Evolutionary conservation across 2,797 vertebrate species (phyloP).

Genomic region (Mus caroli): DNA sequence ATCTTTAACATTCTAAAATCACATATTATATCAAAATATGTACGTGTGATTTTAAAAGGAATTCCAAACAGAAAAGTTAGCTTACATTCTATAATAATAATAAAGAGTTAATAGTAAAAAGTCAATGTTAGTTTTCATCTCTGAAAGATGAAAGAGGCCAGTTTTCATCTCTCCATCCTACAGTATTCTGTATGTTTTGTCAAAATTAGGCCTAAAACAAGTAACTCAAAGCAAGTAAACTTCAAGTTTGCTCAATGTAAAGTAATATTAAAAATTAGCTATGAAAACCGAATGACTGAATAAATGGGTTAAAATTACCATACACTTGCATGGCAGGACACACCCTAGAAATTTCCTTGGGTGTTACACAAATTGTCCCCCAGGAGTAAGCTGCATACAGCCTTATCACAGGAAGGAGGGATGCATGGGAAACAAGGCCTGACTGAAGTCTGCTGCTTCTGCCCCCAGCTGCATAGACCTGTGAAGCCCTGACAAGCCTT

Average conservation of each 20-base stretch:
- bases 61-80: neutral
- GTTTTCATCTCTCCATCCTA: neutral
- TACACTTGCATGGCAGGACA: neutral
- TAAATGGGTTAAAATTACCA: neutral
- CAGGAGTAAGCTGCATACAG: neutral
- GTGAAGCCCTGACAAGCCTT: neutral
- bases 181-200: neutral
- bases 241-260: neutral
- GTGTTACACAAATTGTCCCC: neutral
- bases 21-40: neutral
- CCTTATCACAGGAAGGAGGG: neutral
- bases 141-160: too few relatives aligned
- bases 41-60: neutral
- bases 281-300: neutral
- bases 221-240: neutral
- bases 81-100: neutral
- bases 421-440: too few relatives aligned
- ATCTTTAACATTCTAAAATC: neutral
- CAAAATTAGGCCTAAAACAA: neutral
- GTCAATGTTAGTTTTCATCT: too few relatives aligned
- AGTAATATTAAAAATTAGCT: neutral
- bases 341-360: neutral
- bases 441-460: neutral
- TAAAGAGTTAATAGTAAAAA: neutral
- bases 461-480: too few relatives aligned